Percentiles rank a stretch among this genome's conserved stretches.
Conservation (phyloP, 2,113 vertebrate genomes). For the Dromaius novaehollandiae region DNA sequence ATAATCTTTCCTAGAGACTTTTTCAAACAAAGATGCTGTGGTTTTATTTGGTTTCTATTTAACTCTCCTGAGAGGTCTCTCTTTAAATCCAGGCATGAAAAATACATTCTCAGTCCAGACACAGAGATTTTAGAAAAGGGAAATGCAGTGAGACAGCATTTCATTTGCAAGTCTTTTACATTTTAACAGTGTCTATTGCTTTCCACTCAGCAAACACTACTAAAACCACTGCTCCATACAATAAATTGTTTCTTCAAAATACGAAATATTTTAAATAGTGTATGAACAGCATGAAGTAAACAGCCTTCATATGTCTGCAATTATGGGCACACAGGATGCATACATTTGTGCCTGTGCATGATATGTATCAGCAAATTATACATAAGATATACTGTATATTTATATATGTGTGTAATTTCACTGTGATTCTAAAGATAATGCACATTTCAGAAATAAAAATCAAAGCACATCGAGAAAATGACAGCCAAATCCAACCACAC, state of each 20-base stretch:
- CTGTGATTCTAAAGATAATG: not conserved
- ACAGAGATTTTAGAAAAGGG: slow-evolving; percentile 43
- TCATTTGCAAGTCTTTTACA: slow-evolving; percentile 70
- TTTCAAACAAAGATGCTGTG: slow-evolving; percentile 43
- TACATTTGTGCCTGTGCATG: not conserved
- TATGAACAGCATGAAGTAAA: not conserved
- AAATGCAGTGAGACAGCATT: slow-evolving; percentile 47
- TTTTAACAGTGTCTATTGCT: slow-evolving; percentile 34
- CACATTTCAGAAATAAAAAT: not conserved
- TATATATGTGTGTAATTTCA: not conserved
- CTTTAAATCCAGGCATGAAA: slow-evolving; percentile 68
- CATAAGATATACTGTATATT: not conserved
- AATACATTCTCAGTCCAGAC: slow-evolving; percentile 60
- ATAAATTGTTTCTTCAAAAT: not conserved
- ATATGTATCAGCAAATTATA: not conserved
- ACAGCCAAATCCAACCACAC: not conserved
- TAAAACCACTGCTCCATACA: not conserved
- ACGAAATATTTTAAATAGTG: not conserved
- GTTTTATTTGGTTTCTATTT: slow-evolving; percentile 62
- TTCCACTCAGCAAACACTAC: not conserved
- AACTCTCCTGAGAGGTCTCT: slow-evolving; percentile 57
- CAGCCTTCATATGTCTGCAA: not conserved
- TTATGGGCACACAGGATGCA: not conserved
- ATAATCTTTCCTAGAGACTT: slow-evolving; percentile 51
- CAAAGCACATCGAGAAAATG: not conserved